Conservation (phyloP, 2,113 vertebrate species). For the Pelecanoides urinatrix region DNA sequence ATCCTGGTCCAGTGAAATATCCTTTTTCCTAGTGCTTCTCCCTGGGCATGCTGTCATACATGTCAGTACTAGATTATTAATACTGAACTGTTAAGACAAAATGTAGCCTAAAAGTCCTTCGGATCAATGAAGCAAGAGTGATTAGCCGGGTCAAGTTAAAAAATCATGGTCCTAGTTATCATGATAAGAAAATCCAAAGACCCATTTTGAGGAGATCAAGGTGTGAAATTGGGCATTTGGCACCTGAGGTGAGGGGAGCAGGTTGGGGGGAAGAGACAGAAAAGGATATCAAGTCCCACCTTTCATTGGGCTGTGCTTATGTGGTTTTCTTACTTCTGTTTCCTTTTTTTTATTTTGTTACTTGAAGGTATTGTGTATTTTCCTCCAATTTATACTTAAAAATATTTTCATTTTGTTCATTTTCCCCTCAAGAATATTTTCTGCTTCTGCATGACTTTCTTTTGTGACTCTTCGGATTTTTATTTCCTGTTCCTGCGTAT, state of each 20-base stretch:
- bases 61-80: background rate
- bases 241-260: background rate
- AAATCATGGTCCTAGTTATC: background rate
- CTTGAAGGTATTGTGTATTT: background rate
- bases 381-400: background rate
- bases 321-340: background rate
- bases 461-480: background rate
- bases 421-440: background rate
- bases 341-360: background rate
- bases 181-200: background rate
- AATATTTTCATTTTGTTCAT: background rate
- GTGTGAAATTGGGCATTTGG: background rate
- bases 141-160: background rate
- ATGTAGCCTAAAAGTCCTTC: background rate
- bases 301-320: background rate
- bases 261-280: background rate
- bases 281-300: background rate
- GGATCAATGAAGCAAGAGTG: background rate
- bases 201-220: background rate
- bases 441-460: background rate
- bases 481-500: background rate
- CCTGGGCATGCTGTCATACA: fast-evolving
- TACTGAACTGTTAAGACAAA: background rate
- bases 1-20: background rate
- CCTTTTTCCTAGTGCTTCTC: background rate